Evolutionary conservation across 2,888 invertebrate species (phyloP).

Genomic region (Perizoma affinitatum): DNA sequence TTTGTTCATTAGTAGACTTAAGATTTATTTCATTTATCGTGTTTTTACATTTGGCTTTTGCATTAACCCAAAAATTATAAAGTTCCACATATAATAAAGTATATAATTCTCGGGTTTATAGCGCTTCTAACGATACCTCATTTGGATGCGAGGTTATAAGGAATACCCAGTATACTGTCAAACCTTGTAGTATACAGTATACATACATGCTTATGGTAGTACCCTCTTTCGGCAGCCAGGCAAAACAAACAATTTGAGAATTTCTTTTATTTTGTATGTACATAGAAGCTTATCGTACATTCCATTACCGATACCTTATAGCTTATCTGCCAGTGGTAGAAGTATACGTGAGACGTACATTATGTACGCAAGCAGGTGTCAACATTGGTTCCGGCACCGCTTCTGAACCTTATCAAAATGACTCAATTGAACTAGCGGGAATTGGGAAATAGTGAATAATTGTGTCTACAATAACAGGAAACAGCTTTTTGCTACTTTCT

Average conservation of each 20-base stretch:
- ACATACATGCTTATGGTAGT: too few species aligned
- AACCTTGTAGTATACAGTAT: too few species aligned
- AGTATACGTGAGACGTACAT: neutral
- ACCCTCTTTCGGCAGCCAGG: neutral
- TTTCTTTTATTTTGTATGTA: neutral
- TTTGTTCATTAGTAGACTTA: too few species aligned
- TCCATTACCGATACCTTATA: conserved; percentile 9
- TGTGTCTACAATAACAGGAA: conserved; percentile 18
- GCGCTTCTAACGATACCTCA: too few species aligned
- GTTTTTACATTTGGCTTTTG: too few species aligned
- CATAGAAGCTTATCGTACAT: conserved; percentile 16
- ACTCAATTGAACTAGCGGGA: conserved; percentile 25
- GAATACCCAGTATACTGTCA: too few species aligned
- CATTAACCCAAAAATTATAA: too few species aligned
- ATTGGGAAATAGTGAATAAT: conserved; percentile 31
- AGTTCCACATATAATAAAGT: too few species aligned
- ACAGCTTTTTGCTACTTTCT: conserved; percentile 6
- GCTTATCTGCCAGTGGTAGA: conserved; percentile 14
- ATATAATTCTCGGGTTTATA: too few species aligned
- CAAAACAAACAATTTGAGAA: neutral
- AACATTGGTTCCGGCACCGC: conserved; percentile 21
- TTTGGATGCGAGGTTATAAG: too few species aligned
- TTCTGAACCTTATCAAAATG: conserved; percentile 24
- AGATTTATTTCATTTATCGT: too few species aligned
- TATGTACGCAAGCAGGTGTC: conserved; percentile 1